Percentiles rank a stretch among this genome's conserved stretches.
Evolutionary conservation across 2,797 vertebrate genomes (phyloP).

Genomic region (Scleropages formosus): DNA sequence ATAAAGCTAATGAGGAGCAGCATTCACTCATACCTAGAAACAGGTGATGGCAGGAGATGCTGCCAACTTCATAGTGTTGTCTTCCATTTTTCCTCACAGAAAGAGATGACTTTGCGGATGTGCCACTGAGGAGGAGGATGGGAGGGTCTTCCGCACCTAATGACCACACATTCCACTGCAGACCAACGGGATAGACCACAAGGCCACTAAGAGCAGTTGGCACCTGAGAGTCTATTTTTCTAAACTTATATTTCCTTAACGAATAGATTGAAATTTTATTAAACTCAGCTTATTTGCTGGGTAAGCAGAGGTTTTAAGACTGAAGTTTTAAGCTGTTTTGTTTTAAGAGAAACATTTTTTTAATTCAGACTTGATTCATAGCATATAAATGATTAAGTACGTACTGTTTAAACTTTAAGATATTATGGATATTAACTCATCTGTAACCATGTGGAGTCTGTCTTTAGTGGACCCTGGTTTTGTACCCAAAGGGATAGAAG

Average conservation of each 20-base stretch:
- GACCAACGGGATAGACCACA: conserved; percentile 4
- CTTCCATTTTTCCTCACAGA: conserved; percentile 36
- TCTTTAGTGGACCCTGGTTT: background rate
- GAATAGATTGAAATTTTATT: conserved; percentile 21
- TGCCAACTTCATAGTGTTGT: background rate
- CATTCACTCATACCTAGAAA: too few species aligned
- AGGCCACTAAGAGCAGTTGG: conserved; percentile 12
- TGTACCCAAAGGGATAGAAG: too few species aligned
- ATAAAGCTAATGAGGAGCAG: too few species aligned
- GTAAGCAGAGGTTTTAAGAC: background rate
- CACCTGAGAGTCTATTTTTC: conserved; percentile 26
- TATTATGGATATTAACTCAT: background rate
- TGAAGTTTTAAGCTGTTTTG: background rate
- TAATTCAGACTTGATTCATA: background rate
- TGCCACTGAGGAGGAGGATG: conserved; percentile 35
- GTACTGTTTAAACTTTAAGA: background rate
- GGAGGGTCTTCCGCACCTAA: background rate
- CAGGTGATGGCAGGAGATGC: background rate
- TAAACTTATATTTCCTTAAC: conserved; percentile 22
- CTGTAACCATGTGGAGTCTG: background rate
- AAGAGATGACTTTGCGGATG: conserved; percentile 50
- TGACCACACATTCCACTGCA: background rate
- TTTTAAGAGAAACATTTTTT: conserved; percentile 18
- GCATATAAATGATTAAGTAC: background rate
- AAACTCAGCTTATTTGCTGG: conserved; percentile 20